These are phyloP conservation scores for Pelusios castaneus DNA, from an alignment of 2,113 vertebrate species.

Conservation along the genomic window DNA sequence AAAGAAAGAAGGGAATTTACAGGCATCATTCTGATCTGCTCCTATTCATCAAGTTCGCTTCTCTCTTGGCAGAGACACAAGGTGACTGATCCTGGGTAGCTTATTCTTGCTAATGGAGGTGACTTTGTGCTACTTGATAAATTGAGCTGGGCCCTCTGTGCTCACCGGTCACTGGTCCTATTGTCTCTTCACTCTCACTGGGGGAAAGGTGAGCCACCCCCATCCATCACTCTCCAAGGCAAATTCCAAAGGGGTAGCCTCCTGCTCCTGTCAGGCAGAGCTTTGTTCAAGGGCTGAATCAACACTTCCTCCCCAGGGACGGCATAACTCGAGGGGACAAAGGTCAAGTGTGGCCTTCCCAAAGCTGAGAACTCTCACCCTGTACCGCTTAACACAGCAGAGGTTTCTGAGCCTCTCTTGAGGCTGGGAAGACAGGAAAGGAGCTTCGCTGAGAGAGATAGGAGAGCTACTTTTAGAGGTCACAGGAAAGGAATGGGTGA, in stretches of 20 bases:
- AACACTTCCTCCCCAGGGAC: conserved; percentile 64
- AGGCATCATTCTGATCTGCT: neutral
- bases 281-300: conserved; percentile 29
- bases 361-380: conserved; percentile 23
- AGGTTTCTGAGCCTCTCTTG: neutral
- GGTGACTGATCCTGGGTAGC: neutral
- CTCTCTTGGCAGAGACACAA: neutral
- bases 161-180: conserved; percentile 15
- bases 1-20: neutral
- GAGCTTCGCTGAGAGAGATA: neutral
- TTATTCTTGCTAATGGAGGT: fast-evolving
- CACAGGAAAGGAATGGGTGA: neutral
- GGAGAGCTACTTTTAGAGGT: neutral
- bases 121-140: conserved; percentile 32
- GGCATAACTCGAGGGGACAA: neutral
- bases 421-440: neutral
- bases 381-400: conserved; percentile 50
- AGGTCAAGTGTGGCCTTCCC: conserved; percentile 72
- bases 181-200: neutral
- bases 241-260: conserved; percentile 3
- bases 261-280: conserved; percentile 4
- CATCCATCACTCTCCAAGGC: neutral
- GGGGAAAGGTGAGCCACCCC: conserved; percentile 17
- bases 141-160: conserved; percentile 3
- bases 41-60: neutral